These are phyloP conservation scores for Nebria brevicollis DNA, from an alignment of 2,888 invertebrate genomes.

Conservation along the genomic window DNA sequence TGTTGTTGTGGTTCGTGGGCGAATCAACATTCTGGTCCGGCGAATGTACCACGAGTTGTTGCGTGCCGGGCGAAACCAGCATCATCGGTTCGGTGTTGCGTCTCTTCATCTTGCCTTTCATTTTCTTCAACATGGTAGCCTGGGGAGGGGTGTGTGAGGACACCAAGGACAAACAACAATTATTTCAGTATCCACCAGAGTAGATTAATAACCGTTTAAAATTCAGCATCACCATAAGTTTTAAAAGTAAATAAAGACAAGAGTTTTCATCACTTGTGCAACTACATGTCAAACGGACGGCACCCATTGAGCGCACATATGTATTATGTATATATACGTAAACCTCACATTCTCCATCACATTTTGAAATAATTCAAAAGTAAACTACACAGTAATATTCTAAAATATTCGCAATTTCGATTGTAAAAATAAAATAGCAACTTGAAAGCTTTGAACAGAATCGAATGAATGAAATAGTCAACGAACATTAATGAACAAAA, in stretches of 20 bases:
- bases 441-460: slow-evolving; percentile 32
- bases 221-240: neutral
- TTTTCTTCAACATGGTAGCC: slow-evolving; percentile 99
- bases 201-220: neutral
- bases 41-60: slow-evolving; percentile 61
- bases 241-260: neutral
- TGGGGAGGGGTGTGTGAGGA: slow-evolving; percentile 67
- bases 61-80: slow-evolving; percentile 66
- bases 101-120: slow-evolving; percentile 94
- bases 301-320: neutral
- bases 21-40: slow-evolving; percentile 65
- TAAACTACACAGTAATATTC: slow-evolving; percentile 30
- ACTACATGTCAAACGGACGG: slow-evolving; percentile 2
- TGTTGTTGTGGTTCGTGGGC: slow-evolving; percentile 62
- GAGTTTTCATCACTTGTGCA: neutral
- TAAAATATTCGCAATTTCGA: slow-evolving; percentile 29
- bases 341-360: slow-evolving; percentile 25
- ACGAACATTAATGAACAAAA: slow-evolving; percentile 20
- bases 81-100: slow-evolving; percentile 91
- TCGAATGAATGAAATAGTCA: slow-evolving; percentile 17
- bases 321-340: neutral
- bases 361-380: slow-evolving; percentile 26
- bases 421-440: slow-evolving; percentile 32
- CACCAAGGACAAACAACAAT: slow-evolving; percentile 47
- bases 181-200: slow-evolving; percentile 30